Base-by-base conservation (phyloP, 2,888 invertebrate species). In the Acholoe squamosa region DNA sequence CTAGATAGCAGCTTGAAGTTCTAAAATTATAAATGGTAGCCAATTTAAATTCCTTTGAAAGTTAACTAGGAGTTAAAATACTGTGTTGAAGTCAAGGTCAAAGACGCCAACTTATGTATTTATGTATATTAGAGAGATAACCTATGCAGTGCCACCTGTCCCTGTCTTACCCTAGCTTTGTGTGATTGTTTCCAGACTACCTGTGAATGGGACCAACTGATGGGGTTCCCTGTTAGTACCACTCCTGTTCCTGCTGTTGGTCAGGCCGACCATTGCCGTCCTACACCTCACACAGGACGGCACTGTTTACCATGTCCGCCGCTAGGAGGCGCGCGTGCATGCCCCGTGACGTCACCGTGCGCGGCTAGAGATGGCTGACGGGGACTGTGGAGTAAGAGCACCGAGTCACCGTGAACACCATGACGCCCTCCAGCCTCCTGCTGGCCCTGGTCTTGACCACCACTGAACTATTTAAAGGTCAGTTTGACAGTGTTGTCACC, bases 391-490 rank as follows among this genome's bases (percentile, higher is more conserved):
- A 34, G 33, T 34, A 33, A 43, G 34, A 80, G 43, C 22, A 80
- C 33, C 28, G 31, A 76, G 76, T 25, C n/a, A 76, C 76, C 76
- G 16, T 43, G 19, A 1, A 52, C 52, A 86, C 54, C 86, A 86
- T 86, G 86, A 86, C 86, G 56, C 31, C 86, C 28, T 52, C 31
- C 25, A 31, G 31, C 52, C 54, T 86, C 16, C 86, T 86, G 31
- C 54, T 86, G 54, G 56, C 86, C 19, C 56, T 86, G 52, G 86
- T 56, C 86, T 56, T 86, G 52, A 56, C 56, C 86, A 52, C 33
- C 86, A 31, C 86, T 86, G 86, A 86, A 56, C 86, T 86, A 25
- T 25, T 86, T 28, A 86, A 56, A 86, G 86, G 86, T 86, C 52
- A 56, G 86, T 86, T 22, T 84, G 31, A 19, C 28, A 31, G 25